Conservation (phyloP, 2,888 invertebrate genomes). For the Lydus trimaculatus region DNA sequence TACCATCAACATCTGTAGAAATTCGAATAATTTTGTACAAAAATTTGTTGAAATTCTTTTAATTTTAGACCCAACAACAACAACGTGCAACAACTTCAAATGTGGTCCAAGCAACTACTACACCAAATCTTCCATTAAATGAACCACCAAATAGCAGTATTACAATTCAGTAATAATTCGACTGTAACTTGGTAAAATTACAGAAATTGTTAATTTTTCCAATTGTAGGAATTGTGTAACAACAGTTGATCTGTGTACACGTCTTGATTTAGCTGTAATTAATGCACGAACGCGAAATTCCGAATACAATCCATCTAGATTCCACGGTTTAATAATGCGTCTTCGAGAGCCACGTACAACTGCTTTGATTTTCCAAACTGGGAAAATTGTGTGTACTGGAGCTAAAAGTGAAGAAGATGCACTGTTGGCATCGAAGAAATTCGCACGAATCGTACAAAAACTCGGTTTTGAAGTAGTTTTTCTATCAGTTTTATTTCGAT, state of each 20-base stretch:
- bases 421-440: constrained; percentile 79
- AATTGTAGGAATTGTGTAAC: constrained; percentile 78
- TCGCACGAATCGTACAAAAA: constrained; percentile 83
- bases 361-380: constrained; percentile 79
- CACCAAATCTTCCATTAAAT: background rate
- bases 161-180: constrained; percentile 2
- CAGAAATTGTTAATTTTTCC: constrained; percentile 44
- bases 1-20: constrained; percentile 28
- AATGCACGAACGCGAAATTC: constrained; percentile 83
- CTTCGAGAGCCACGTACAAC: constrained; percentile 80
- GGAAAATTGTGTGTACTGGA: constrained; percentile 84
- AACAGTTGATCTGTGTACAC: constrained; percentile 77
- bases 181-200: background rate
- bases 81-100: background rate
- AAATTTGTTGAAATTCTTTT: constrained; percentile 10
- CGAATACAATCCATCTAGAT: constrained; percentile 83
- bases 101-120: background rate
- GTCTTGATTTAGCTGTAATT: constrained; percentile 75
- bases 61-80: constrained; percentile 1
- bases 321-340: constrained; percentile 85
- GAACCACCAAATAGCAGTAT: constrained; percentile 31
- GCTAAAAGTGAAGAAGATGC: constrained; percentile 80
- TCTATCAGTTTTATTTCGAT: no score
- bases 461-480: constrained; percentile 73
- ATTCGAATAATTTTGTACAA: background rate